Evolutionary conservation across 2,113 vertebrate genomes (phyloP).

Genomic region (Acinonyx jubatus): DNA sequence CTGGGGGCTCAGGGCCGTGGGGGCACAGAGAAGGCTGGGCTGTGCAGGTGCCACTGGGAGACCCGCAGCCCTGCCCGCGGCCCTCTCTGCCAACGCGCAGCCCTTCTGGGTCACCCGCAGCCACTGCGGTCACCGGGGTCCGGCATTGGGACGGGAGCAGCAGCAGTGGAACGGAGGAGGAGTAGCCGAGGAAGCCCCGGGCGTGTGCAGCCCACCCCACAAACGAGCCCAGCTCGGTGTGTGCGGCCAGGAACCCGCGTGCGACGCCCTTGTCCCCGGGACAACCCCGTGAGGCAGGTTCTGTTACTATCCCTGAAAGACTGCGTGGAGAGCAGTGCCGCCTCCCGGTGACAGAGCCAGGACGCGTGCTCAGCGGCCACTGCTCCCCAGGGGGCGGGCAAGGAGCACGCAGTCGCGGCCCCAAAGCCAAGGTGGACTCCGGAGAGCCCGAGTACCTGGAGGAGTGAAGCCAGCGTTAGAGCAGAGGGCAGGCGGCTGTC

Average conservation of each 20-base stretch:
- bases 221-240: accelerated
- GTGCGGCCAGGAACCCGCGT: not conserved
- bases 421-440: not conserved
- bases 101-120: not conserved
- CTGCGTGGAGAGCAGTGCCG: not conserved
- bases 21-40: no score
- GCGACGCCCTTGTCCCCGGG: not conserved
- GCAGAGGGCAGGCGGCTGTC: not conserved
- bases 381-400: not conserved
- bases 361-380: accelerated
- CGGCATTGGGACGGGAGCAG: accelerated
- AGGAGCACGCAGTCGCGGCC: accelerated
- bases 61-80: not conserved
- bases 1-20: not conserved
- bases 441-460: accelerated
- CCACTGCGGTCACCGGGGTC: accelerated
- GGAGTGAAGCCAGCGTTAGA: not conserved
- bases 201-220: no score
- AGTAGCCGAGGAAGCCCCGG: no score
- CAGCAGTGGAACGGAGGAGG: not conserved
- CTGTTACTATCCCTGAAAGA: not conserved
- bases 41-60: accelerated
- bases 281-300: not conserved
- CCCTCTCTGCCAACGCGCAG: accelerated
- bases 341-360: not conserved